Evolutionary conservation across 2,113 vertebrate genomes (phyloP), one percentile per base, ranked within the genome.

Genomic region (Oncorhynchus kisutch): DNA sequence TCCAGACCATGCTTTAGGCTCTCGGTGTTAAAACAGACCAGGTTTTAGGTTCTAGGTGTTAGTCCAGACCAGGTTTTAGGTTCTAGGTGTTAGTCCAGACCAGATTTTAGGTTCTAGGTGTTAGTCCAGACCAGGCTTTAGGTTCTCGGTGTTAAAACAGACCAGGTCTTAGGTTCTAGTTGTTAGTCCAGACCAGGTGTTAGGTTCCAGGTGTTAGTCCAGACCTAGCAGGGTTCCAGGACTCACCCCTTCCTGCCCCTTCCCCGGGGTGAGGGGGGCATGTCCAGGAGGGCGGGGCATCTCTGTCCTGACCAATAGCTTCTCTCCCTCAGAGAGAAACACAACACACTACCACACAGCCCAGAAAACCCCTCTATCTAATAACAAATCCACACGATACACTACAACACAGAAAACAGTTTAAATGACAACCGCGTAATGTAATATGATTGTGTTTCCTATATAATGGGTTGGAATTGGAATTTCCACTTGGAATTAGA

Each of bases 181-280:
- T 45, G 9, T 45, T 45, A 45, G 0, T 3, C 2, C 39, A 45
- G 2, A 45, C 39, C 39, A 45, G 39, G 39, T 11, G 3, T 11
- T 45, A 45, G 39, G 39, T 45, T 31, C 25, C 1, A 0, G 54
- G 54, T 3, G 27, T 80, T 83, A 80, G 34, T 77, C 67, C 65
- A 79, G 72, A 76, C 69, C 80, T 76, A 39, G 73, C 74, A 48
- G 60, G 39, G 78, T 74, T 70, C 71, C 68, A 54, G 80, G 72
- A 93, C 91, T 94, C 92, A 93, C 92, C 91, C 88, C 85, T 65
- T 89, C 73, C 72, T 81, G 79, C 82, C 83, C 85, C 82, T 78
- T 70, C 78, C 78, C 59, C 14, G 20, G 31, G 6, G 48, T 59
- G 59, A 24, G 57, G 20, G 68, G 72, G 70, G 64, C 34, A 67